Base-by-base conservation (phyloP, 2,888 invertebrate genomes). In the Sycophila texana region DNA sequence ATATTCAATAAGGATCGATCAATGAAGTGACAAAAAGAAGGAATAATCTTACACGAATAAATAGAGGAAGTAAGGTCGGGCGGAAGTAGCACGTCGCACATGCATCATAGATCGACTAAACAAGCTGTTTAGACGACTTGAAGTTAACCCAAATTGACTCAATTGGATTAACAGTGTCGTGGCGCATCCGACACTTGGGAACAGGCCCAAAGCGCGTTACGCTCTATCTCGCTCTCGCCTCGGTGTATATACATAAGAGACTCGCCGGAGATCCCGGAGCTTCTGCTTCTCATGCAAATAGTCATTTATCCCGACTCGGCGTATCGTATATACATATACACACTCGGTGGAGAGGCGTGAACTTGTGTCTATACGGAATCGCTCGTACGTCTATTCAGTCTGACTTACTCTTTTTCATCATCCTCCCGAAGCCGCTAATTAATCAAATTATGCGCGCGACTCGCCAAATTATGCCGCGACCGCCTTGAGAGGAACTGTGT, bases 121-220 rank as follows among this genome's bases (percentile, higher is more conserved):
- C 89, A 87, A 89, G 87, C 89, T 89, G 90, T 90, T 90, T 90
- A 89, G 89, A 88, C 88, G 89, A 90, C 90, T 90, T 89, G 87
- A 89, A 90, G 90, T 89, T 90, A 90, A 90, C 89, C 89, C 85
- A 86, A 90, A 90, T 90, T 89, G 89, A 87, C 87, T 87, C 89
- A 90, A 90, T 90, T 90, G 87, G 87, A 90, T 90, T 90, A 90
- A 89, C 87, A 86, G 87, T 75, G 87, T 85, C 86, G 86, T 85
- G 85, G 88, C 84, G 87, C 87, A 86, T 86, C 87, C 89, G 87
- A 89, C 88, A 90, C 90, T 90, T 90, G 90, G 89, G 89, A 90
- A 90, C 90, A 68, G 22, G 84, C 85, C 85, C 86, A 85, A 84
- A 83, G 81, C 84, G 84, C 85, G 84, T 85, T 83, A 86, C 83